phyloP scores from a whole-genome alignment of 2,113 vertebrate genomes.

The Promerops cafer region DNA sequence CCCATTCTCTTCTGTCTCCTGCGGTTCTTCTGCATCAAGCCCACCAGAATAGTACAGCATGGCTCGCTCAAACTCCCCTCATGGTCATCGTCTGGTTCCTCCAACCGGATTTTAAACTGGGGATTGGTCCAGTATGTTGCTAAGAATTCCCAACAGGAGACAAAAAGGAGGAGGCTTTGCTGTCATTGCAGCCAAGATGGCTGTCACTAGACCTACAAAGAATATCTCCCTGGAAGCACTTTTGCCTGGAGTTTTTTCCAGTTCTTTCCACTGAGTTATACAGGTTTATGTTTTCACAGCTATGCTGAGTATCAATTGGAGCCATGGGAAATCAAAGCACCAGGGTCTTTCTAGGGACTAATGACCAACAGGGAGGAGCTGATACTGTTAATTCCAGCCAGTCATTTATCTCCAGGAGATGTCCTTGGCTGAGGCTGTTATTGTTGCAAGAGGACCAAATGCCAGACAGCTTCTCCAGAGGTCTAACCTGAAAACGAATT shows the following conservation, averaged over 20 bases:
- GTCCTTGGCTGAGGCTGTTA: not conserved
- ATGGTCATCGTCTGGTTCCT: slow-evolving; percentile 76
- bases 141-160: slow-evolving; percentile 5
- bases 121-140: slow-evolving; percentile 83
- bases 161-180: not conserved
- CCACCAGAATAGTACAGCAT: slow-evolving; percentile 77
- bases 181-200: not conserved
- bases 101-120: slow-evolving; percentile 79
- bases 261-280: not conserved
- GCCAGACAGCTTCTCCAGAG: not conserved
- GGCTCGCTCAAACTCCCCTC: slow-evolving; percentile 67
- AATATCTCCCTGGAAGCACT: not conserved
- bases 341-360: not conserved
- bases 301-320: not conserved
- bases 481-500: slow-evolving; percentile 3
- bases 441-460: not conserved
- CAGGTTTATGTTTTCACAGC: not conserved
- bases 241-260: not conserved
- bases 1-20: slow-evolving; percentile 75
- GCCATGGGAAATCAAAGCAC: not conserved
- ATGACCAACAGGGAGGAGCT: not conserved
- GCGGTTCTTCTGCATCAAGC: slow-evolving; percentile 86
- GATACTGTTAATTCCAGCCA: not conserved
- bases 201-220: not conserved
- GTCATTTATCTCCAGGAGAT: not conserved